phyloP scores from a whole-genome alignment of 37 sponge, comb jelly and placozoan genomes.

The Ianthella basta region DNA sequence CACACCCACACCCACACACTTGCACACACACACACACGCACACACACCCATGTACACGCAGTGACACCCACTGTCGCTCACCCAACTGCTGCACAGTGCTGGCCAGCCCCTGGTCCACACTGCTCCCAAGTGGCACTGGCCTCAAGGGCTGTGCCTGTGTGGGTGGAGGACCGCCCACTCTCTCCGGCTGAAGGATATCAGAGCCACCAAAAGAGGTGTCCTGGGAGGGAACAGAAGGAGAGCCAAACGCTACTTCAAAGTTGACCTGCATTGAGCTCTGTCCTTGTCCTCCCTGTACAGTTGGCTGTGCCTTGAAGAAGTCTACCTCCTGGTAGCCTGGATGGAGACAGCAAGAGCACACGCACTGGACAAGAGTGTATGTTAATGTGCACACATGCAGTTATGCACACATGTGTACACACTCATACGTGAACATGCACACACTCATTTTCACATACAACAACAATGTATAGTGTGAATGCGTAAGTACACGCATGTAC shows the following conservation, averaged over 20 bases:
- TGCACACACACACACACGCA: neutral
- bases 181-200: constrained; percentile 54
- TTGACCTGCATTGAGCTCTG: neutral
- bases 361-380: neutral
- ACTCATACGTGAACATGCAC: constrained; percentile 8
- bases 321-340: constrained; percentile 62
- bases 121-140: neutral
- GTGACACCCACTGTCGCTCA: neutral
- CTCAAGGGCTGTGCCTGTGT: neutral
- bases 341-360: neutral
- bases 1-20: neutral
- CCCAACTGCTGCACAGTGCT: neutral
- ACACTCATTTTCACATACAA: no score
- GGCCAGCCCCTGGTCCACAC: neutral
- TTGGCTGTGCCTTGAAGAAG: neutral
- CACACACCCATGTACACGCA: neutral
- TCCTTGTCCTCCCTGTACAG: neutral
- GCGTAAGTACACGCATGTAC: neutral
- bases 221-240: neutral
- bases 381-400: neutral
- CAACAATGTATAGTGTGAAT: neutral
- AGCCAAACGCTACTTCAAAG: neutral
- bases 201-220: neutral
- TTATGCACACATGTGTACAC: neutral
- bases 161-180: constrained; percentile 41